Conservation (phyloP, 2,888 invertebrate genomes). For the Hypselothyrea guttata region DNA sequence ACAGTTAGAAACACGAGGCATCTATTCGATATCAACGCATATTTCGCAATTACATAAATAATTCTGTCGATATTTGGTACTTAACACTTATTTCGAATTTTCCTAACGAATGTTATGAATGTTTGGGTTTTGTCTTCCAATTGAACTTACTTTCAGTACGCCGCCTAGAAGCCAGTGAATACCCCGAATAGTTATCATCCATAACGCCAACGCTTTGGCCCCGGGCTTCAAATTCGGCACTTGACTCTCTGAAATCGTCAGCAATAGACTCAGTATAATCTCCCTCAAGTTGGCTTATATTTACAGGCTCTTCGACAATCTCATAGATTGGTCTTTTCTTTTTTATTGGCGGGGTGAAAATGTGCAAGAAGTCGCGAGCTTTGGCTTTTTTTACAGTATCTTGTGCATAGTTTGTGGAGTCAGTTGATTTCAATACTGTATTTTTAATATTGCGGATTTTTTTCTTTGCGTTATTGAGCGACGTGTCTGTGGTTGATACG, state of each 20-base stretch:
- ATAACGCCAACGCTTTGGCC: constrained; percentile 77
- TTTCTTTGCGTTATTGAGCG: constrained; percentile 81
- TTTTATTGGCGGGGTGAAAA: constrained; percentile 81
- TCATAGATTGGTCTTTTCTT: constrained; percentile 81
- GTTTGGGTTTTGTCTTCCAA: constrained; percentile 13
- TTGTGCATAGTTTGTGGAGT: constrained; percentile 82
- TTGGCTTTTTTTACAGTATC: constrained; percentile 82
- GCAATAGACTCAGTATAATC: constrained; percentile 78
- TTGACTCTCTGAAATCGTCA: constrained; percentile 78
- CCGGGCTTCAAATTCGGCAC: constrained; percentile 76
- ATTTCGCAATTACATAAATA: constrained; percentile 4
- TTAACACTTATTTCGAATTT: constrained; percentile 1
- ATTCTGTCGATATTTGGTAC: neutral
- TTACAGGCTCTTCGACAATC: constrained; percentile 80
- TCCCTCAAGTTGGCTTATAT: constrained; percentile 58
- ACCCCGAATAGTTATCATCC: constrained; percentile 83
- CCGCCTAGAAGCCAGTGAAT: constrained; percentile 85
- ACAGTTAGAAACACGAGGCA: constrained; percentile 17
- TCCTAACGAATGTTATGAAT: neutral
- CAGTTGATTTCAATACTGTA: constrained; percentile 81
- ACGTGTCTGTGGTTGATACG: constrained; percentile 76
- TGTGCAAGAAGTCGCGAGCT: constrained; percentile 82
- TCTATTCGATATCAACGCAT: constrained; percentile 36
- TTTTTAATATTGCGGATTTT: constrained; percentile 82
- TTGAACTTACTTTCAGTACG: constrained; percentile 79